phyloP scores from a whole-genome alignment of 2,888 invertebrate species.

The Parnassius apollo region DNA sequence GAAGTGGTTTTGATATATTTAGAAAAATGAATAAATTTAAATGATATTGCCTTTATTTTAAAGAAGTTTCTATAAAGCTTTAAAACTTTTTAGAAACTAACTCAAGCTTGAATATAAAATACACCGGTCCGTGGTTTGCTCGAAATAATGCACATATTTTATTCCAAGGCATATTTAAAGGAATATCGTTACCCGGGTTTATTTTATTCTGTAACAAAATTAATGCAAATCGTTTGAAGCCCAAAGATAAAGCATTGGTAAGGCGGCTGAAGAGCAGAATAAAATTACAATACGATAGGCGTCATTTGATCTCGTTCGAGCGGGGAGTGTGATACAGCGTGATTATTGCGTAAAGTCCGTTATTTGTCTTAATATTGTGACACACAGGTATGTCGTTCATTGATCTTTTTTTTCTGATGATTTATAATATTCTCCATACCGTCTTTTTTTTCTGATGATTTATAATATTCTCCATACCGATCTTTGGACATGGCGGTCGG shows the following conservation, averaged over 20 bases:
- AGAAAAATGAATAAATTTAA: no score
- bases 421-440: no score
- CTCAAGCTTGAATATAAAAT: neutral
- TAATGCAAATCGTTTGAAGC: constrained; percentile 20
- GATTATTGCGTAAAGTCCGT: constrained; percentile 51
- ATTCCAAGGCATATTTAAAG: constrained; percentile 13
- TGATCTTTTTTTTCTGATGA: no score
- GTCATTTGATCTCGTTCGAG: constrained; percentile 37
- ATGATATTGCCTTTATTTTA: no score
- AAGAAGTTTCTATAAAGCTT: no score
- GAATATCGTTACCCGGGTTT: constrained; percentile 1
- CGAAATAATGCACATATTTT: constrained; percentile 8
- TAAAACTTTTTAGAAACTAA: no score
- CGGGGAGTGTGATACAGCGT: constrained; percentile 38
- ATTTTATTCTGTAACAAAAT: constrained; percentile 13
- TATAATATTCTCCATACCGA: no score
- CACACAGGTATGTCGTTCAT: no score
- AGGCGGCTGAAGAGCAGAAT: constrained; percentile 26
- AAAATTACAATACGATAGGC: constrained; percentile 36
- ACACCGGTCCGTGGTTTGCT: neutral
- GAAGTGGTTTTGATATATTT: no score
- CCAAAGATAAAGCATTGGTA: constrained; percentile 21
- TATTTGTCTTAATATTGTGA: no score
- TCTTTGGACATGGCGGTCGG: no score
- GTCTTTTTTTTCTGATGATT: no score